A percentile compares a stretch with the other conserved stretches of the same genome.
These are phyloP conservation scores for Periphyllus acericola DNA, from an alignment of 2,888 invertebrate genomes.

Conservation along the genomic window DNA sequence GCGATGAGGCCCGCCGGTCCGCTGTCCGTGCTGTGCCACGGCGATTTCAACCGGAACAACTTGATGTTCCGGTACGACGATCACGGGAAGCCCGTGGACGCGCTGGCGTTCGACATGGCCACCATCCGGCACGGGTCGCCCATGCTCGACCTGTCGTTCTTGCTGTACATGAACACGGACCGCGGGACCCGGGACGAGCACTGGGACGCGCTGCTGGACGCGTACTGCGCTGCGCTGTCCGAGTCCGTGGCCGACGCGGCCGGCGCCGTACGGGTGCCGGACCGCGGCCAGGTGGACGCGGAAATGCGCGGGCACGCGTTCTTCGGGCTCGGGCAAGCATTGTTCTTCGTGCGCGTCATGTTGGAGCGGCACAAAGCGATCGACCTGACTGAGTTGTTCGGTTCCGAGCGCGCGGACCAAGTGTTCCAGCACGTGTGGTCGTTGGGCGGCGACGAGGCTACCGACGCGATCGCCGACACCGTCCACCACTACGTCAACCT, in stretches of 20 bases:
- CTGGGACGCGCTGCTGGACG: conserved; percentile 72
- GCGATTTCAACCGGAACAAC: conserved; percentile 65
- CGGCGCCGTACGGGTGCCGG: neutral
- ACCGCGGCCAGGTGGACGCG: conserved; percentile 12
- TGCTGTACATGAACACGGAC: conserved; percentile 74
- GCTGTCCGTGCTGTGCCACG: conserved; percentile 64
- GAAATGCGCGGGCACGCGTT: conserved; percentile 27
- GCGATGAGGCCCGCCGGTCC: conserved; percentile 60
- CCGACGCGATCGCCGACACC: conserved; percentile 10
- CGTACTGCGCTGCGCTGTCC: conserved; percentile 73
- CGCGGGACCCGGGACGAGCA: conserved; percentile 71
- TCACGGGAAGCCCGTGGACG: conserved; percentile 53
- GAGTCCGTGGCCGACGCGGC: conserved; percentile 58
- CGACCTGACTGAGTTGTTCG: neutral
- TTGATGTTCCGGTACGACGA: conserved; percentile 64
- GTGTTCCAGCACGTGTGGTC: neutral
- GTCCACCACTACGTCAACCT: conserved; percentile 31
- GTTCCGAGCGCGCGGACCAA: neutral
- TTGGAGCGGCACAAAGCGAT: neutral
- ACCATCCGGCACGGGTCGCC: conserved; percentile 70
- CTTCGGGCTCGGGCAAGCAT: neutral
- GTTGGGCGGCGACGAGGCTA: conserved; percentile 7
- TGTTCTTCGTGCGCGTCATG: conserved; percentile 21
- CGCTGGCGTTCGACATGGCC: conserved; percentile 64
- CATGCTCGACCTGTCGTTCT: conserved; percentile 73